Evolutionary conservation across 2,888 invertebrate species (phyloP).

Genomic region (Nomada ferruginata): DNA sequence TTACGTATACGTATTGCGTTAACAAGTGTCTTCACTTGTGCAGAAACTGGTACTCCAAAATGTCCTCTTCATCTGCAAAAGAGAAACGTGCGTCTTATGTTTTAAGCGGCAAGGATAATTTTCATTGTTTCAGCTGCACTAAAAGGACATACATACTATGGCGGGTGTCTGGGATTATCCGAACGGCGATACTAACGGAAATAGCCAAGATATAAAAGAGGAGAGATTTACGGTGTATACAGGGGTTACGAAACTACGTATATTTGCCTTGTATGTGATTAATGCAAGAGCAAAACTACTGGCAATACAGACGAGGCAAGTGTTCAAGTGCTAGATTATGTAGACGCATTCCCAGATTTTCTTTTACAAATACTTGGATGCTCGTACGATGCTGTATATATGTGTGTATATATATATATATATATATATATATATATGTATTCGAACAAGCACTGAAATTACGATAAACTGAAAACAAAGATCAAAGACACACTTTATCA

Average conservation of each 20-base stretch:
- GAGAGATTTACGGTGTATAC: conserved; percentile 28
- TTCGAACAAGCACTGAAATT: conserved; percentile 43
- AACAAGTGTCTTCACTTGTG: conserved; percentile 83
- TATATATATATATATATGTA: conserved; percentile 1
- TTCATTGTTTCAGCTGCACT: conserved; percentile 23
- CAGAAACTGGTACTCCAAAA: conserved; percentile 85
- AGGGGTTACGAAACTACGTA: conserved; percentile 29
- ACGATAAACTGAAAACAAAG: conserved; percentile 26
- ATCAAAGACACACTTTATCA: conserved; percentile 34
- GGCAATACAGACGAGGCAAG: conserved; percentile 29
- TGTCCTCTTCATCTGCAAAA: conserved; percentile 84
- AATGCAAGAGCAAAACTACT: conserved; percentile 49
- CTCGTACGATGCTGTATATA: conserved; percentile 47
- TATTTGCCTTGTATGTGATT: conserved; percentile 27
- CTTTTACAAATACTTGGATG: conserved; percentile 44
- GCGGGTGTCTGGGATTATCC: conserved; percentile 1
- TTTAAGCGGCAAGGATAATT: not conserved
- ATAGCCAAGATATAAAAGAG: conserved; percentile 4
- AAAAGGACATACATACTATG: conserved; percentile 48
- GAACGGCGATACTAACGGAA: conserved; percentile 6
- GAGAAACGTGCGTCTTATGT: conserved; percentile 55
- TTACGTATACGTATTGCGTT: conserved; percentile 72
- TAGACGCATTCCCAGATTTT: conserved; percentile 40
- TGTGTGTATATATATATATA: not conserved
- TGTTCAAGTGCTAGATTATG: conserved; percentile 33